Evolutionary conservation across 2,888 invertebrate species (phyloP).

Genomic region (Balanococcus diminutus): DNA sequence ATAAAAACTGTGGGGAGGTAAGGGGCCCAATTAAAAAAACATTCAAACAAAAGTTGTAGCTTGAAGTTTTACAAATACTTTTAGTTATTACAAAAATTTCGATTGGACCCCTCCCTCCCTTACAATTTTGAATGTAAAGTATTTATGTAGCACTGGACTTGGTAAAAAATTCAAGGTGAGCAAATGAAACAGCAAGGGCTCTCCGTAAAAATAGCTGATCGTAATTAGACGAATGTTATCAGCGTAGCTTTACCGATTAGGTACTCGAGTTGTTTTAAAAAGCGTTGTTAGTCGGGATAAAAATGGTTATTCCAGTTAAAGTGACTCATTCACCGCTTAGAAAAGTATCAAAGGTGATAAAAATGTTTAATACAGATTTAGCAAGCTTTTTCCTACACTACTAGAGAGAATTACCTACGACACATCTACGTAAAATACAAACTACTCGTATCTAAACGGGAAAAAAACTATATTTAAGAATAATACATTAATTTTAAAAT

Average conservation of each 20-base stretch:
- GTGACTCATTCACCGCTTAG: neutral
- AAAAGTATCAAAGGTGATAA: neutral
- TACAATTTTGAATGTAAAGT: too few species aligned
- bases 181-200: too few species aligned
- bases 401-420: neutral
- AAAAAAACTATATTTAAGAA: constrained; percentile 7
- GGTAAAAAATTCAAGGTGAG: too few species aligned
- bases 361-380: too few species aligned
- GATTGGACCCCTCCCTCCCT: too few species aligned
- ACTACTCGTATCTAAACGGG: neutral
- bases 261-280: neutral
- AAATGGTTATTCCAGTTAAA: neutral
- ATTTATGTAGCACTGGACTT: too few species aligned
- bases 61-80: too few species aligned
- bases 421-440: neutral
- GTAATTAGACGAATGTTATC: neutral
- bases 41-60: too few species aligned
- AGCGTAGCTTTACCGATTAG: neutral
- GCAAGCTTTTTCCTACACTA: neutral
- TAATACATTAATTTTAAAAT: neutral
- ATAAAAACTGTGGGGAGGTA: too few species aligned
- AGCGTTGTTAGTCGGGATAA: neutral
- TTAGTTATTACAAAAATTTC: too few species aligned
- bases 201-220: too few species aligned
- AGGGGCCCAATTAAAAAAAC: too few species aligned